These are phyloP conservation scores for Strigamia maritima DNA, from an alignment of 2,888 invertebrate species.

Conservation along the genomic window DNA sequence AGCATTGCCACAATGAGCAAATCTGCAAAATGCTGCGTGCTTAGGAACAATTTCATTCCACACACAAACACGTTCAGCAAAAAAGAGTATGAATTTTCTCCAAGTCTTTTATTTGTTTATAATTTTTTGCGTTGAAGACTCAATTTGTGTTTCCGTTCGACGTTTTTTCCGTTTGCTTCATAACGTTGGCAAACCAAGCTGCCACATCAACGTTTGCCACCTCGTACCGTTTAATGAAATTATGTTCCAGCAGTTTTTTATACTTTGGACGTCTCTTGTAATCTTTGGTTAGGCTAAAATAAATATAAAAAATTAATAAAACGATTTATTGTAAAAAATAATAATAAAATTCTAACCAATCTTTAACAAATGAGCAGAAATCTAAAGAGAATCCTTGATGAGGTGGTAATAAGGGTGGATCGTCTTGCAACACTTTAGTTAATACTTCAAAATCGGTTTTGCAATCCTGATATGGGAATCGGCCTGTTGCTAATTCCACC, in stretches of 20 bases:
- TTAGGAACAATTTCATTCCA: neutral
- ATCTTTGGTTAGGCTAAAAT: constrained; percentile 82
- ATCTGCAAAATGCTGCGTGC: too few relatives aligned
- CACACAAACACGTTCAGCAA: neutral
- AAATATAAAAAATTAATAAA: constrained; percentile 39
- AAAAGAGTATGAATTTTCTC: neutral
- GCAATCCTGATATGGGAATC: constrained; percentile 90
- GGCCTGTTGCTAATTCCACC: constrained; percentile 92
- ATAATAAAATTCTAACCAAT: constrained; percentile 65
- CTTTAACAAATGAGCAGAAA: constrained; percentile 84
- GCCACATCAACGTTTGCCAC: constrained; percentile 64
- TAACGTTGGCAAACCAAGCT: constrained; percentile 64
- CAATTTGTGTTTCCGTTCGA: neutral
- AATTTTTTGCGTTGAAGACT: neutral
- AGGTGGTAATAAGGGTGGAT: constrained; percentile 78
- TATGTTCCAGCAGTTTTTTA: constrained; percentile 70
- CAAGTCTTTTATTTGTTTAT: too few relatives aligned
- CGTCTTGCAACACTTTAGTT: constrained; percentile 83
- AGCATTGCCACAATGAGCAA: neutral
- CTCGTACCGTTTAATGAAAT: constrained; percentile 80
- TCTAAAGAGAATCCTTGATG: constrained; percentile 75
- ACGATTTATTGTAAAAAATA: constrained; percentile 30
- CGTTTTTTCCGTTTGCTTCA: constrained; percentile 25
- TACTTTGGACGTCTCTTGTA: constrained; percentile 91
- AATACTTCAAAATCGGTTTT: constrained; percentile 97